Evolutionary conservation across 2,113 vertebrate genomes (phyloP), one percentile per base, ranked within the genome.

Genomic region (Mastomys coucha): DNA sequence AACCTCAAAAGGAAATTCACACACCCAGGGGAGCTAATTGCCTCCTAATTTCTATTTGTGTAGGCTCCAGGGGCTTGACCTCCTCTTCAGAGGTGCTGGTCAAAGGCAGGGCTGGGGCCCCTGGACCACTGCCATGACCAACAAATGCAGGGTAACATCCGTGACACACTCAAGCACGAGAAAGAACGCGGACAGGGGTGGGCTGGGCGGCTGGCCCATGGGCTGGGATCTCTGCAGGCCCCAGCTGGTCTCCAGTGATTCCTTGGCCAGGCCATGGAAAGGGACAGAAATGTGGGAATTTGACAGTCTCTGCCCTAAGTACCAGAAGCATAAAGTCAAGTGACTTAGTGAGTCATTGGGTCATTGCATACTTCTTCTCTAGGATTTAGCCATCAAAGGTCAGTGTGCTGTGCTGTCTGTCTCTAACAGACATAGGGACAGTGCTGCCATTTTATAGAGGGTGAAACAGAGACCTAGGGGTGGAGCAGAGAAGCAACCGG

Each of bases 91-190:
- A 97, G 96, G 97, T 36, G 17, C 94, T 97, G 97, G 90, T 96
- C 97, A 97, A 94, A 98, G 95, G 91, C 93, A 98, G 95, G 80
- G 91, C 94, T 95, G 89, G 93, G 97, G 98, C 97, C 80, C 89
- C 96, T 98, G 98, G 98, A 98, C 91, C 1, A 13, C 53, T 91
- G 97, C 98, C 97, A 98, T 60, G 11, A 7, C 96, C 96, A 98
- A 98, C 98, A 98, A 98, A 98, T 98, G 96, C 96, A 98, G 92
- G 63, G 39, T 96, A 93, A 98, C 95, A 97, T 91, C 93, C 89
- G 53, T 97, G 98, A 98, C 91, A 91, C 87, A 94, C 95, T 93
- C 96, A 94, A 96, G 96, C 85, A 11, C 51, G 1, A 78, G 82
- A 92, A 96, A n/a, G 75, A 84, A 67, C 80, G 87, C 88, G 0